Conservation (phyloP, 2,888 invertebrate species). For the Tanaodytes sp. region DNA sequence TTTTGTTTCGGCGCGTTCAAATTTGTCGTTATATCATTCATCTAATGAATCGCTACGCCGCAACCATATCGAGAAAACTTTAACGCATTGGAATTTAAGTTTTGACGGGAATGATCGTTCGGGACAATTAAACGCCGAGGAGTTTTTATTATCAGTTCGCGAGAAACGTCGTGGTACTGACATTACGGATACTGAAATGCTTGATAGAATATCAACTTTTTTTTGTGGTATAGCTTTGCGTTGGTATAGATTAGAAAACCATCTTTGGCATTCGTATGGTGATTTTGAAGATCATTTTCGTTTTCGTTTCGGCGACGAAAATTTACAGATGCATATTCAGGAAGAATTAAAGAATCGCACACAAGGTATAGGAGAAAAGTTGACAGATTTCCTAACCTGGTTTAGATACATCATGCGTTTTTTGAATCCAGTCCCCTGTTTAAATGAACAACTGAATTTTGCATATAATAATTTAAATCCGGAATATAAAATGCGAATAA, state of each 20-base stretch:
- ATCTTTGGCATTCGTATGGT: constrained; percentile 1
- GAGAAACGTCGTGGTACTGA: constrained; percentile 2
- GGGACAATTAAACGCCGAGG: not conserved
- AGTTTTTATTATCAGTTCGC: not conserved
- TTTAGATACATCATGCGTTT: constrained; percentile 21
- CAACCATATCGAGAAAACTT: too few relatives aligned
- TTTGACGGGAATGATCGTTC: too few relatives aligned
- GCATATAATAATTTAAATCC: constrained; percentile 19
- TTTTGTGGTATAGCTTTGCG: constrained; percentile 9
- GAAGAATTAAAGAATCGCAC: constrained; percentile 5
- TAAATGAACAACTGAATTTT: constrained; percentile 7
- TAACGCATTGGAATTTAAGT: too few relatives aligned
- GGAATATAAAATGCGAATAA: constrained; percentile 6
- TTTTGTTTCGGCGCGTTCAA: too few relatives aligned
- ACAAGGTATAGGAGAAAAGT: not conserved
- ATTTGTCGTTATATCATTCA: too few relatives aligned
- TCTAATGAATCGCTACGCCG: too few relatives aligned
- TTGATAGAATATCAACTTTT: not conserved
- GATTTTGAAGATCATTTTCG: constrained; percentile 27
- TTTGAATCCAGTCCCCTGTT: not conserved
- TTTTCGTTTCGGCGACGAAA: constrained; percentile 16
- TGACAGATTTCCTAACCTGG: constrained; percentile 1
- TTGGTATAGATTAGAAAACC: constrained; percentile 12
- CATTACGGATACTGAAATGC: constrained; percentile 7
- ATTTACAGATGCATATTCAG: constrained; percentile 6